phyloP scores from a whole-genome alignment of 1,140 invertebrate species.

The Mamestra configurata region DNA sequence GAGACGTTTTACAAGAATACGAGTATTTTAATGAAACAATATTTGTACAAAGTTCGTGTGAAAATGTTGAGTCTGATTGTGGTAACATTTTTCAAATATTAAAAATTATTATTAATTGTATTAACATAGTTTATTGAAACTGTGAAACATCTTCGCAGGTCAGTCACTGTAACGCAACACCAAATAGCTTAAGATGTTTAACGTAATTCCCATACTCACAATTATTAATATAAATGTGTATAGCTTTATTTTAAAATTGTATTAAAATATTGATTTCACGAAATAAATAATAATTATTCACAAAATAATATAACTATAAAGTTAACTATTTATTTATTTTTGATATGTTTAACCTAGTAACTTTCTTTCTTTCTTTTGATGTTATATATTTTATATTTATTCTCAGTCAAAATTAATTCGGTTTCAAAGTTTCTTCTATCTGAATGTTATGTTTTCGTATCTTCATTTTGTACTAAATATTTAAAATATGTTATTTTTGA shows the following conservation, averaged over 20 bases:
- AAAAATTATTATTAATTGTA: conserved; percentile 70
- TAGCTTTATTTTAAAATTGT: conserved; percentile 12
- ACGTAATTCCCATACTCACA: conserved; percentile 64
- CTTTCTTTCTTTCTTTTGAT: no score
- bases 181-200: conserved; percentile 78
- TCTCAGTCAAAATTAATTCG: not conserved
- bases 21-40: conserved; percentile 69
- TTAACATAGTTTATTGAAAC: conserved; percentile 70
- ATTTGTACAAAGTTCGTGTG: conserved; percentile 79
- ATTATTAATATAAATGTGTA: conserved; percentile 50
- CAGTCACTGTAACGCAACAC: conserved; percentile 83
- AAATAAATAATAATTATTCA: not conserved
- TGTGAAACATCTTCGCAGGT: conserved; percentile 66
- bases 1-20: conserved; percentile 56
- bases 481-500: conserved; percentile 35
- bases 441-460: conserved; percentile 33
- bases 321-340: no score
- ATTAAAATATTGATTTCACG: not conserved
- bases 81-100: conserved; percentile 70
- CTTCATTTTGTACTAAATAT: conserved; percentile 7
- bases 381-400: not conserved
- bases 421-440: no score
- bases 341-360: no score
- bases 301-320: not conserved
- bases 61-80: conserved; percentile 83